phyloP scores from a whole-genome alignment of 1,140 invertebrate genomes.

The Brachionus calyciflorus region DNA sequence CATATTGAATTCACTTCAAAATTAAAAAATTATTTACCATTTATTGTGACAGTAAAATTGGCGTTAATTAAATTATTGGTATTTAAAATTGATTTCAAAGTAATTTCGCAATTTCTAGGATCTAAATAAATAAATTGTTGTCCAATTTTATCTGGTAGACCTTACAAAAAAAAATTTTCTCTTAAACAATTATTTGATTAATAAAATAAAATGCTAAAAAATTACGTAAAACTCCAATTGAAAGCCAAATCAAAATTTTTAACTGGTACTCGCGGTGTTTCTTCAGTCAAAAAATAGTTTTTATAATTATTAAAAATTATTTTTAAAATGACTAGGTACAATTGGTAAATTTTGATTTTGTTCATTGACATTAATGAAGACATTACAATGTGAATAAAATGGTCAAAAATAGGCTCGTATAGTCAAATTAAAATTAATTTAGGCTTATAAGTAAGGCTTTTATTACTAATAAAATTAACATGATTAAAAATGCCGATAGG shows the following conservation, averaged over 20 bases:
- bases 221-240: too few relatives aligned
- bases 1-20: background rate
- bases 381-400: too few relatives aligned
- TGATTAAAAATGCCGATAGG: background rate
- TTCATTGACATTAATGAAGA: too few relatives aligned
- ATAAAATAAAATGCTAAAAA: too few relatives aligned
- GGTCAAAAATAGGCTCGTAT: too few relatives aligned
- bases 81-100: background rate
- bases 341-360: too few relatives aligned
- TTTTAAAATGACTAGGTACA: background rate
- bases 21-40: background rate
- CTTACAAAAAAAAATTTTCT: background rate
- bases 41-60: background rate
- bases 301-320: slow-evolving; percentile 39
- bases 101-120: slow-evolving; percentile 9
- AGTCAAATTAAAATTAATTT: background rate
- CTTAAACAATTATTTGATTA: too few relatives aligned
- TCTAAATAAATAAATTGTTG: background rate
- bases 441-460: too few relatives aligned
- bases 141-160: background rate
- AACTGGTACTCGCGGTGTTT: background rate
- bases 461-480: background rate
- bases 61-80: slow-evolving; percentile 22
- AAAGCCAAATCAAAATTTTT: background rate
- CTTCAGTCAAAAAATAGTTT: slow-evolving; percentile 37